Base-by-base conservation (phyloP, 2,113 vertebrate genomes). In the Saguinus midas region DNA sequence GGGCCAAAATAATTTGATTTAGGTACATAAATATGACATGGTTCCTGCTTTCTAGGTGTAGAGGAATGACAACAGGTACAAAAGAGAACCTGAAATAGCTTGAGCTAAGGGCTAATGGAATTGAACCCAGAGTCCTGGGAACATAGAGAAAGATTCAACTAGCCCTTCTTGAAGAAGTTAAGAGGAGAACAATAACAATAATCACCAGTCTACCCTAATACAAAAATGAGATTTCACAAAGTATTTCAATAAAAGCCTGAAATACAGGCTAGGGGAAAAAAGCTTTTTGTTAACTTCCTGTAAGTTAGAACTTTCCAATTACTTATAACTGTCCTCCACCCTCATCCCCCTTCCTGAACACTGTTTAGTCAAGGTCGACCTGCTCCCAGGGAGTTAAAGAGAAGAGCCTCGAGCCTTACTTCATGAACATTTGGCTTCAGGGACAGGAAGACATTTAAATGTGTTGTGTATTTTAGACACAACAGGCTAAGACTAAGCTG, bases 391-490 rank as follows among this genome's bases (percentile, higher is more conserved):
- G 58, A 13, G 20, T 91, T 91, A 86, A 45, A 91, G 76, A 97
- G 82, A 94, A 94, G 79, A 68, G 45, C 73, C 73, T 81, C 48
- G 87, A 95, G n/a, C 12, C 12, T 96, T 43, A 80, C 55, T 80
- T 80, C 32, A n/a, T 73, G 93, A 79, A 48, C 79, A 35, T 87
- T 92, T 66, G 83, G 37, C 48, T 91, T 86, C 50, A 76, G 85
- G 81, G 61, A 86, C 9, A 45, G 66, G 29, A 90, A 96, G 83
- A 83, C 29, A 82, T 45, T 95, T 78, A 73, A 0, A 7, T 40
- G 29, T 23, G 16, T 52, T 95, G 45, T 84, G 50, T 94, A 88
- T 97, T 94, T 96, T 40, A 93, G 91, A 73, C 73, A 90, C 35
- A 89, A 91, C 94, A 91, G 93, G 57, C 58, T 37, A 87, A 91